phyloP scores from a whole-genome alignment of 2,113 vertebrate genomes.

The Atrichornis clamosus region DNA sequence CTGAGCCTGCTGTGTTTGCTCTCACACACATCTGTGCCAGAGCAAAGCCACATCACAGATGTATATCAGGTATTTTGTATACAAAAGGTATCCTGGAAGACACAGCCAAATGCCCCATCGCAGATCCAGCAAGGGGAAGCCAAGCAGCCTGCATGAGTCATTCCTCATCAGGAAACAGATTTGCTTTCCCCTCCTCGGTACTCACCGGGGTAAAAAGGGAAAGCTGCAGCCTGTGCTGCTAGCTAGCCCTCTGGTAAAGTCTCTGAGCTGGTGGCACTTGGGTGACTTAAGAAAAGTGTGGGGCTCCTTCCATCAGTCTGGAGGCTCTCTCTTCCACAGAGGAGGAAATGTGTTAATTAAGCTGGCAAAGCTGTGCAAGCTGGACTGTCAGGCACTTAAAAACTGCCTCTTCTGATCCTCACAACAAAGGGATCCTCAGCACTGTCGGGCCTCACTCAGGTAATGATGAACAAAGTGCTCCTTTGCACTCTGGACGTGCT shows the following conservation, averaged over 20 bases:
- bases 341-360: constrained; percentile 57
- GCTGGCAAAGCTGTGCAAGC: not conserved
- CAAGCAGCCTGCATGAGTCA: not conserved
- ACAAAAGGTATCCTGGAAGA: not conserved
- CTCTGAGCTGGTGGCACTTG: not conserved
- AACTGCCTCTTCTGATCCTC: not conserved
- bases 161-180: not conserved
- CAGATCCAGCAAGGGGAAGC: not conserved
- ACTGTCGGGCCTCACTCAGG: rapidly evolving
- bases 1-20: not conserved
- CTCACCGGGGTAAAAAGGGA: not conserved
- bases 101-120: not conserved
- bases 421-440: not conserved
- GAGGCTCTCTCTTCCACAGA: not conserved
- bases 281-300: constrained; percentile 10
- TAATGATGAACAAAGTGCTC: not conserved
- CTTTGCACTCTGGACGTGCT: not conserved
- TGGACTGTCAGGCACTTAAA: constrained; percentile 24
- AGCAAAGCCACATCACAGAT: not conserved
- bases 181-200: not conserved
- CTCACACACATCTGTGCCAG: rapidly evolving
- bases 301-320: not conserved
- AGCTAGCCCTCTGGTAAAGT: not conserved
- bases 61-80: not conserved
- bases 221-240: not conserved